phyloP scores from a whole-genome alignment of 1,140 invertebrate genomes.

The Papilio polytes region DNA sequence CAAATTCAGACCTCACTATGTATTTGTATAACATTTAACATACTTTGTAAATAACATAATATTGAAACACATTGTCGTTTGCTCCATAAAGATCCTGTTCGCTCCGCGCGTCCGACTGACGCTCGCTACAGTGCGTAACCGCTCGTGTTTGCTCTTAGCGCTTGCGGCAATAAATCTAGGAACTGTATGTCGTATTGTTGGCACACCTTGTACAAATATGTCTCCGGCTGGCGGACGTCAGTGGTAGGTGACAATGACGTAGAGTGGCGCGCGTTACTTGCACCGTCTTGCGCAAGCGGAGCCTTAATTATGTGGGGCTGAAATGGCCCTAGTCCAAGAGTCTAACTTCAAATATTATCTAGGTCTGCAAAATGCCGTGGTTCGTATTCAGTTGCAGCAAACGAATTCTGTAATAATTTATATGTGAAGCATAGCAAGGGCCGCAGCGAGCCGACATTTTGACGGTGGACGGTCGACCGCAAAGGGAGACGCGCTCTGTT shows the following conservation, averaged over 20 bases:
- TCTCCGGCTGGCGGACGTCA: neutral
- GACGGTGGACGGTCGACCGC: slow-evolving; percentile 28
- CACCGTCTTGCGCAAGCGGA: neutral
- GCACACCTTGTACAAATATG: neutral
- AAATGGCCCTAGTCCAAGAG: neutral
- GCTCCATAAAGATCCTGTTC: neutral
- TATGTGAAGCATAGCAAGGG: neutral
- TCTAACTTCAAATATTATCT: neutral
- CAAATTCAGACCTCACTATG: neutral
- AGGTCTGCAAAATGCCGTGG: neutral
- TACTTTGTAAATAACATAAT: neutral
- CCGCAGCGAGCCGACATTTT: slow-evolving; percentile 1
- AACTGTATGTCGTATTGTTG: slow-evolving; percentile 9
- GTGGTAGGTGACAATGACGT: slow-evolving; percentile 18
- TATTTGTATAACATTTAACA: neutral
- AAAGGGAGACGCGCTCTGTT: slow-evolving; percentile 34
- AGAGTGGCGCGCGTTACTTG: neutral
- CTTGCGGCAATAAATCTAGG: neutral
- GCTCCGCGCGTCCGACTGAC: neutral
- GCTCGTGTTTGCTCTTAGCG: slow-evolving; percentile 1
- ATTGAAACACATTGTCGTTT: slow-evolving; percentile 3
- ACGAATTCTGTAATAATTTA: neutral
- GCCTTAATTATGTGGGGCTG: neutral
- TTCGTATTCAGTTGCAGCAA: neutral
- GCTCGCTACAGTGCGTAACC: neutral